phyloP scores from a whole-genome alignment of 2,888 invertebrate species.

The Ormyrus nitidulus region DNA sequence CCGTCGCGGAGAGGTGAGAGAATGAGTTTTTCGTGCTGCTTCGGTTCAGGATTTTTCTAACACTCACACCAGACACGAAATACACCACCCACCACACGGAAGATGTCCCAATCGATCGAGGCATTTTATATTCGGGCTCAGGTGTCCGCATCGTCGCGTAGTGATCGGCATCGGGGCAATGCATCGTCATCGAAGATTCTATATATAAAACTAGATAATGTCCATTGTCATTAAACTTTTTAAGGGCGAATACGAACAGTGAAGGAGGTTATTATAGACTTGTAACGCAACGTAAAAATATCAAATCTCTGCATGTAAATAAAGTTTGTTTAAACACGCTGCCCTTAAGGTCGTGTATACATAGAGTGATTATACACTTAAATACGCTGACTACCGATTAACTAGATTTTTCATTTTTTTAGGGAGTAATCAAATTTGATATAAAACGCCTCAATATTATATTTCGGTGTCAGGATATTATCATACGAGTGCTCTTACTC shows the following conservation, averaged over 20 bases:
- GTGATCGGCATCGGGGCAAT: neutral
- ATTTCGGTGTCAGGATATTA: constrained; percentile 35
- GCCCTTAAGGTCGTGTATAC: constrained; percentile 35
- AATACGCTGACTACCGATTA: constrained; percentile 37
- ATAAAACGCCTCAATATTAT: constrained; percentile 40
- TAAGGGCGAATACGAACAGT: neutral
- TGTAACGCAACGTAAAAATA: constrained; percentile 34
- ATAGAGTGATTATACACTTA: constrained; percentile 38
- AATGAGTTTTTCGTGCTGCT: constrained; percentile 26
- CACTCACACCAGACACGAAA: too few species aligned
- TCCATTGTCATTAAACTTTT: constrained; percentile 20
- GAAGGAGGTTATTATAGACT: constrained; percentile 4
- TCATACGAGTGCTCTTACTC: neutral
- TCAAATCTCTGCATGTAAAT: constrained; percentile 50
- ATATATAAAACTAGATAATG: constrained; percentile 22
- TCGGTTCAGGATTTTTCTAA: neutral
- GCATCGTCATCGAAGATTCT: constrained; percentile 35
- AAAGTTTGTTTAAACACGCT: constrained; percentile 33
- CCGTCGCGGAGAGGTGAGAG: neutral
- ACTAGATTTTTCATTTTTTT: constrained; percentile 53
- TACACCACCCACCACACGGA: too few species aligned
- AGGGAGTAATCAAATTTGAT: constrained; percentile 48
- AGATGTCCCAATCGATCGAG: constrained; percentile 1
- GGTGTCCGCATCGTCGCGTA: neutral
- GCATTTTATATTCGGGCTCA: constrained; percentile 16